Evolutionary conservation across 2,888 invertebrate genomes (phyloP).

Genomic region (Anagyrus pseudococci): DNA sequence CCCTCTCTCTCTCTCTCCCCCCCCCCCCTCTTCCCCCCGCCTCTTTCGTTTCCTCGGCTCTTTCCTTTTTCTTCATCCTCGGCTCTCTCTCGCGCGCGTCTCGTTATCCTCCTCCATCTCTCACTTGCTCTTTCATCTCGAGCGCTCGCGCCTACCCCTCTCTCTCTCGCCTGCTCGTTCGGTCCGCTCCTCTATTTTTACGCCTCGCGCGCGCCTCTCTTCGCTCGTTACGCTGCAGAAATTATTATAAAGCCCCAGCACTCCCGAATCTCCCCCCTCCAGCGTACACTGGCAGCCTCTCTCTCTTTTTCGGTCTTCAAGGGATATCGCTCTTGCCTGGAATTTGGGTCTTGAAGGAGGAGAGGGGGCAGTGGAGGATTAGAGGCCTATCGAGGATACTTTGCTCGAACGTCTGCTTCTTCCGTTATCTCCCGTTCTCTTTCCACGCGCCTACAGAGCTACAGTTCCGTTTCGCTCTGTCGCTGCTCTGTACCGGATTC

Average conservation of each 20-base stretch:
- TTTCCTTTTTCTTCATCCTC: background rate
- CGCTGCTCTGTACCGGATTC: no score
- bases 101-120: slow-evolving; percentile 36
- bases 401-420: background rate
- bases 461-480: no score
- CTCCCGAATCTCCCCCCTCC: background rate
- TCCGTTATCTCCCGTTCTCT: background rate
- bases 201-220: background rate
- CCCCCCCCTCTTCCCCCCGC: background rate
- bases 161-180: slow-evolving; percentile 37
- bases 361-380: no score
- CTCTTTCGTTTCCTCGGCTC: background rate
- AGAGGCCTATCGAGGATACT: no score
- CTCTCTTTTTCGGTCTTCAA: background rate
- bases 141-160: slow-evolving; percentile 24
- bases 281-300: background rate
- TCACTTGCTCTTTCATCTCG: slow-evolving; percentile 36
- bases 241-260: background rate
- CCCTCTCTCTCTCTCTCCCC: background rate
- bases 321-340: background rate
- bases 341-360: background rate
- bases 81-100: slow-evolving; percentile 27
- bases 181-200: slow-evolving; percentile 23
- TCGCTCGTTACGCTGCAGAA: background rate
- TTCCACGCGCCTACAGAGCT: no score